Conservation (phyloP, 2,113 vertebrate species). For the Suncus etruscus region DNA sequence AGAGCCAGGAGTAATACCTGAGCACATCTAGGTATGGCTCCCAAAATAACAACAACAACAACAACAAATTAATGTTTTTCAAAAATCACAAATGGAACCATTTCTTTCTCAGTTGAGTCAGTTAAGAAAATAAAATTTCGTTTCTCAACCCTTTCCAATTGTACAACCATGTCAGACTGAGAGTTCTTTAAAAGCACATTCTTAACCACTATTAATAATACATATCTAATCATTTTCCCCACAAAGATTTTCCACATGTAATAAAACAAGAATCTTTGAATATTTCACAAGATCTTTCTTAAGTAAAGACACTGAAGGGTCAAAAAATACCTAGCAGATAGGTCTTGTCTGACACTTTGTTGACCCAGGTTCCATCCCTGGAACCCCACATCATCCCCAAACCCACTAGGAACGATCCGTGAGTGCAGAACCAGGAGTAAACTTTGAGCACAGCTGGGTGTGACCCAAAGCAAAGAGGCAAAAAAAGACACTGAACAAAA, state of each 20-base stretch:
- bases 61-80: not conserved
- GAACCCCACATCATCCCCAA: no score
- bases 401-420: no score
- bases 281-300: constrained; percentile 12
- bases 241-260: constrained; percentile 1
- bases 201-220: not conserved
- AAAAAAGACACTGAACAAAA: not conserved
- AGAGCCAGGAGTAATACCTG: no score
- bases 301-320: not conserved
- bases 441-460: no score
- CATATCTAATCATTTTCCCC: not conserved
- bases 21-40: not conserved
- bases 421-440: no score
- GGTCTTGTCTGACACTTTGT: no score
- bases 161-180: not conserved
- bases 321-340: no score
- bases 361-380: no score
- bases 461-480: no score
- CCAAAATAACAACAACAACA: no score
- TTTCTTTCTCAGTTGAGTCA: not conserved
- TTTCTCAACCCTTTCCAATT: not conserved
- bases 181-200: constrained; percentile 7
- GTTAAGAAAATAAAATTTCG: constrained; percentile 12
- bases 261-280: not conserved
- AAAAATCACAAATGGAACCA: constrained; percentile 2